These are phyloP conservation scores for Hemistola chrysoprasaria DNA, from an alignment of 2,888 invertebrate species.

Conservation along the genomic window DNA sequence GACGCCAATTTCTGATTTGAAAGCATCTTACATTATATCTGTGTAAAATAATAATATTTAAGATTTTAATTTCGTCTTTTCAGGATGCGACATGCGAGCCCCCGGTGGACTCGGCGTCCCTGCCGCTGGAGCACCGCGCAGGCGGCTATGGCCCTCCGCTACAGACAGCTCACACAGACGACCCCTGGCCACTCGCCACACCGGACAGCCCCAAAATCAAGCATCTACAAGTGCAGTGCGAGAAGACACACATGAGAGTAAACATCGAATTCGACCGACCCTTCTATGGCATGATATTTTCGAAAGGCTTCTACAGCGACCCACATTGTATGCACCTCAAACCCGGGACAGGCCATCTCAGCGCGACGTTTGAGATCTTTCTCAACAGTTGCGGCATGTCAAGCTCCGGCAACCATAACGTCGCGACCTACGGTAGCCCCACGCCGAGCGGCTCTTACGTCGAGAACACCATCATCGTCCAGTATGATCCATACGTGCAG, in stretches of 20 bases:
- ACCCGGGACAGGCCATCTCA: constrained; percentile 94
- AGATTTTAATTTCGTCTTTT: constrained; percentile 40
- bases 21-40: constrained; percentile 31
- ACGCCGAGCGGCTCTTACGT: constrained; percentile 96
- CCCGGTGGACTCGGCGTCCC: constrained; percentile 90
- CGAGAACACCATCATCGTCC: constrained; percentile 96
- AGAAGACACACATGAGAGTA: constrained; percentile 97
- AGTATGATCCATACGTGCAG: constrained; percentile 97
- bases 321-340: constrained; percentile 95
- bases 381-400: constrained; percentile 97
- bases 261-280: constrained; percentile 97
- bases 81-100: constrained; percentile 91
- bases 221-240: constrained; percentile 96
- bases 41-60: neutral
- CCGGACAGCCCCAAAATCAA: constrained; percentile 97
- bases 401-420: constrained; percentile 94
- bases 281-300: constrained; percentile 98
- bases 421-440: constrained; percentile 91
- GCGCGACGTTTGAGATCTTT: constrained; percentile 96
- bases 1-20: constrained; percentile 18
- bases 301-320: constrained; percentile 96
- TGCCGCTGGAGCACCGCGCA: constrained; percentile 91
- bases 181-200: constrained; percentile 94
- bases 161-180: constrained; percentile 84
- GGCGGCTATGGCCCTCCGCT: constrained; percentile 89